These are phyloP conservation scores for Nemotelus nigrinus DNA, from an alignment of 2,888 invertebrate species.

Conservation along the genomic window DNA sequence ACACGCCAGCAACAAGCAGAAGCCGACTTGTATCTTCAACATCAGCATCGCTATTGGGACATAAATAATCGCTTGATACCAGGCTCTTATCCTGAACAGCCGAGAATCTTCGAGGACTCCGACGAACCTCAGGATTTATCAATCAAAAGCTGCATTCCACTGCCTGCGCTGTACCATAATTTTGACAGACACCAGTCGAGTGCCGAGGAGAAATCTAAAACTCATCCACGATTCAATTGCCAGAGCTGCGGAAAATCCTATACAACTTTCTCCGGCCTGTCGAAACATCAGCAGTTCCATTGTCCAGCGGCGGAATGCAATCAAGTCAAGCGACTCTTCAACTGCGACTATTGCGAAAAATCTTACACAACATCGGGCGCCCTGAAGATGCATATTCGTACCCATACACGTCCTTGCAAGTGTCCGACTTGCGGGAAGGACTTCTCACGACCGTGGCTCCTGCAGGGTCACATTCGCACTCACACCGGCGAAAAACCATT, in stretches of 20 bases:
- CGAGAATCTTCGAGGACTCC: slow-evolving; percentile 47
- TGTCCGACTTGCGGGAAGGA: slow-evolving; percentile 64
- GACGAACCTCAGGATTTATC: slow-evolving; percentile 62
- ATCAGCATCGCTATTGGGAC: slow-evolving; percentile 52
- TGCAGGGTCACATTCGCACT: slow-evolving; percentile 63
- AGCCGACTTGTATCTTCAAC: slow-evolving; percentile 56
- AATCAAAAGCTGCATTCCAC: slow-evolving; percentile 60
- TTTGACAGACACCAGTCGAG: neutral
- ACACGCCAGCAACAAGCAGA: slow-evolving; percentile 50
- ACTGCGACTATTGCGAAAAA: slow-evolving; percentile 62
- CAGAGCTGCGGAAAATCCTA: slow-evolving; percentile 94
- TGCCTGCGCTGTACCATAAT: slow-evolving; percentile 53
- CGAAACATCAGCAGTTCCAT: slow-evolving; percentile 96
- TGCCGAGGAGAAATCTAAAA: slow-evolving; percentile 45
- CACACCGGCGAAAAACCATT: slow-evolving; percentile 64
- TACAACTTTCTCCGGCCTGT: slow-evolving; percentile 93
- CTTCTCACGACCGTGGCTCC: slow-evolving; percentile 63
- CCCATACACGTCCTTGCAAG: slow-evolving; percentile 63
- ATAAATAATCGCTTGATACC: neutral
- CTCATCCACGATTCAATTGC: slow-evolving; percentile 81
- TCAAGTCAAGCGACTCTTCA: slow-evolving; percentile 80
- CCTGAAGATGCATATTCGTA: slow-evolving; percentile 64
- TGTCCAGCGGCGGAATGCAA: slow-evolving; percentile 87
- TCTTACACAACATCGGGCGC: slow-evolving; percentile 63
- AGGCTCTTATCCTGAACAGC: neutral